Conservation (phyloP, 2,797 vertebrate genomes). For the Tangara arthus region DNA sequence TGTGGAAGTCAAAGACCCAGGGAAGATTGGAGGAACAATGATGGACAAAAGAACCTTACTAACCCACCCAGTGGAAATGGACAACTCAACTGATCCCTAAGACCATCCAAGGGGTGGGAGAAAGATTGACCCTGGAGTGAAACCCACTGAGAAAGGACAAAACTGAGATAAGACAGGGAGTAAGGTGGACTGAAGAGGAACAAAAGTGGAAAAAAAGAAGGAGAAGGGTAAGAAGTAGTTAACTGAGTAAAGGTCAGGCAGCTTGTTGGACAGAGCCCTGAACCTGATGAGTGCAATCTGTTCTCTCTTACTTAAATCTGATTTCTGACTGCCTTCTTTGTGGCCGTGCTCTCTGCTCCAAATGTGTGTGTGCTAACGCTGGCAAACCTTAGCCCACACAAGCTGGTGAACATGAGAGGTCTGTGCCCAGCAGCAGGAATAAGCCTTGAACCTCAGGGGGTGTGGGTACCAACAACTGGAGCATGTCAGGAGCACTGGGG, state of each 20-base stretch:
- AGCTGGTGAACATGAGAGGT: background rate
- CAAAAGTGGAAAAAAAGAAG: background rate
- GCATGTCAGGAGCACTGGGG: background rate
- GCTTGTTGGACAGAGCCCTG: background rate
- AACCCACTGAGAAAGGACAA: background rate
- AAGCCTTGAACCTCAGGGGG: background rate
- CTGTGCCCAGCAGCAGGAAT: background rate
- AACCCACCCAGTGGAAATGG: background rate
- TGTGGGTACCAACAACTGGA: background rate
- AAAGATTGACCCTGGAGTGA: background rate
- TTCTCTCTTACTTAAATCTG: background rate
- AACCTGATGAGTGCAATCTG: background rate
- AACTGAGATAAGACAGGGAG: background rate
- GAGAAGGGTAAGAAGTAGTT: background rate
- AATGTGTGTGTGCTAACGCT: rapidly evolving
- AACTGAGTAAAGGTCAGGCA: background rate
- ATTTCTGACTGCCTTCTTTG: background rate
- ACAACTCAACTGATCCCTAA: background rate
- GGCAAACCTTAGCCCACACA: background rate
- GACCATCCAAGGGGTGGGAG: too few relatives aligned
- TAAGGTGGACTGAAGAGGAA: background rate
- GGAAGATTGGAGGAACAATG: background rate
- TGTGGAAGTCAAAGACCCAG: background rate
- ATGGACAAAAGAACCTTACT: background rate
- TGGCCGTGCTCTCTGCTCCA: background rate